A percentile compares a stretch with the other conserved stretches of the same genome.
Evolutionary conservation across 2,888 invertebrate species (phyloP).

Genomic region (Hirtodrosophila cameraria): DNA sequence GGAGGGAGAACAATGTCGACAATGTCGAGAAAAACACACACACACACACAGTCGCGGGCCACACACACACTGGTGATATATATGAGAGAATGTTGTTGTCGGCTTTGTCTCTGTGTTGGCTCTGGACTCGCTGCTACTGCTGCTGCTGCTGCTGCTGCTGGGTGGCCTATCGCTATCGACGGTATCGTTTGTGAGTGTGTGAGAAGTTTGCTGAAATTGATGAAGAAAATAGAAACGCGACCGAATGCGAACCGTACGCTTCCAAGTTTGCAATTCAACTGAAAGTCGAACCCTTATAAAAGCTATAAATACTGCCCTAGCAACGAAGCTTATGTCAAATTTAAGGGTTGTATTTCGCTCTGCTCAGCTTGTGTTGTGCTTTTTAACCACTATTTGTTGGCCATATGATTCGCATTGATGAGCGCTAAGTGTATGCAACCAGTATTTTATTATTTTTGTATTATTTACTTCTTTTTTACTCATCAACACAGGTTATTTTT

Average conservation of each 20-base stretch:
- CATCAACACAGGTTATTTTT: neutral
- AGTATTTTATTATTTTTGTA: slow-evolving; percentile 8
- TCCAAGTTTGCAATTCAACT: slow-evolving; percentile 81
- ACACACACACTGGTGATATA: slow-evolving; percentile 10
- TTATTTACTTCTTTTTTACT: neutral
- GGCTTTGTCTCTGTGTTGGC: slow-evolving; percentile 28
- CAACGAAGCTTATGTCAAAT: slow-evolving; percentile 5
- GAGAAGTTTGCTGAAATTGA: slow-evolving; percentile 72
- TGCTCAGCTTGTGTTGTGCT: neutral
- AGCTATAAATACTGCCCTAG: slow-evolving; percentile 46
- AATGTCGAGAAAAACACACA: slow-evolving; percentile 44
- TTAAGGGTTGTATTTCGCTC: slow-evolving; percentile 46
- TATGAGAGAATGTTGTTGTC: slow-evolving; percentile 28
- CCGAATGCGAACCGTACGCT: slow-evolving; percentile 78
- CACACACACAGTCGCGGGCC: slow-evolving; percentile 12
- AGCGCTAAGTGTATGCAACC: neutral
- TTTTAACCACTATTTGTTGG: slow-evolving; percentile 21
- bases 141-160: no score
- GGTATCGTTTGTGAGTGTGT: slow-evolving; percentile 53
- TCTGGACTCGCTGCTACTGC: slow-evolving; percentile 22
- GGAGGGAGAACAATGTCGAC: slow-evolving; percentile 30
- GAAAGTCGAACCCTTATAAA: slow-evolving; percentile 65
- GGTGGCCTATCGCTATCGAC: slow-evolving; percentile 20
- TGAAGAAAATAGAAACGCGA: slow-evolving; percentile 63
- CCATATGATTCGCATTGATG: slow-evolving; percentile 26